phyloP scores from a whole-genome alignment of 2,113 vertebrate genomes.

The Mixornis gularis region DNA sequence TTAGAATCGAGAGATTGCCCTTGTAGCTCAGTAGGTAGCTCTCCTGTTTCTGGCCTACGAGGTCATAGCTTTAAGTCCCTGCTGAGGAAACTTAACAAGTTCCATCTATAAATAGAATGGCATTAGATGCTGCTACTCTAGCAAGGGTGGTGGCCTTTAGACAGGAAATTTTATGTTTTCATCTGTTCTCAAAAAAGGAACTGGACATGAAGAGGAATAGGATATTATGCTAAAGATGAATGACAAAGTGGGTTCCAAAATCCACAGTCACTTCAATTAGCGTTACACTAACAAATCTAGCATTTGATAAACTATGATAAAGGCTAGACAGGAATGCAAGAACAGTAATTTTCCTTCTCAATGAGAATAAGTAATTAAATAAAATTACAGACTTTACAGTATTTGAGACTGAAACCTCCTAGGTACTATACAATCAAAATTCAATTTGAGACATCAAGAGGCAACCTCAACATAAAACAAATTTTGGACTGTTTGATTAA shows the following conservation, averaged over 20 bases:
- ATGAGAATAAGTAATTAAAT: not conserved
- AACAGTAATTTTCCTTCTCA: not conserved
- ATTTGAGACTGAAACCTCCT: not conserved
- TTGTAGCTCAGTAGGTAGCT: constrained; percentile 60
- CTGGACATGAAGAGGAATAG: not conserved
- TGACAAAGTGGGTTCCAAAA: not conserved
- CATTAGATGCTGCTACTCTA: constrained; percentile 36
- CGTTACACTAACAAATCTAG: not conserved
- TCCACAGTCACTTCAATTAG: not conserved
- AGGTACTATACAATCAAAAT: not conserved
- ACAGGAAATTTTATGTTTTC: constrained; percentile 16
- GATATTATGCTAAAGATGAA: constrained; percentile 1
- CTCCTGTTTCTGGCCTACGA: constrained; percentile 57
- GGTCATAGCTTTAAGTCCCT: constrained; percentile 53
- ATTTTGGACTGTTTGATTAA: not conserved
- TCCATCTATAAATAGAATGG: constrained; percentile 61
- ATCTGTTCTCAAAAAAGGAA: not conserved
- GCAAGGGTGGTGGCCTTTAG: constrained; percentile 52
- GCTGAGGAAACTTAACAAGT: constrained; percentile 65
- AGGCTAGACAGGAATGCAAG: not conserved
- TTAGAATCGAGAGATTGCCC: constrained; percentile 56
- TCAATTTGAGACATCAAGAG: not conserved
- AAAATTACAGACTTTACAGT: not conserved
- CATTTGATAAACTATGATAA: not conserved
- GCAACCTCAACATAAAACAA: not conserved